Conservation (phyloP, 2,797 vertebrate species). For the Luscinia luscinia region DNA sequence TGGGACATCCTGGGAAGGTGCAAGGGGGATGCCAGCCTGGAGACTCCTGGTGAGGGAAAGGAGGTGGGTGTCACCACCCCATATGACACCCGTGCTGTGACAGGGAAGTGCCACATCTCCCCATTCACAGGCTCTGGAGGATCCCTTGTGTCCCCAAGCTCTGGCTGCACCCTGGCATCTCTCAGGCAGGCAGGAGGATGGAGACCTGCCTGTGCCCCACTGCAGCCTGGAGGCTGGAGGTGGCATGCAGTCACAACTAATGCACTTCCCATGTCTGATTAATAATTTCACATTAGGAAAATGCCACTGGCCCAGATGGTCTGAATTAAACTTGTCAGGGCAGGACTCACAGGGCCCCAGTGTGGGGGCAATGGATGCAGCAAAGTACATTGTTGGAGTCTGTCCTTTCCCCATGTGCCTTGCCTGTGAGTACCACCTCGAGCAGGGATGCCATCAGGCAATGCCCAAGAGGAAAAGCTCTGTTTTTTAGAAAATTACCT, state of each 20-base stretch:
- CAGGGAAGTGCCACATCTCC: not conserved
- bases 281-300: constrained; percentile 22
- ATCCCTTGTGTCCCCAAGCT: rapidly evolving
- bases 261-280: constrained; percentile 17
- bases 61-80: not conserved
- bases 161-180: not conserved
- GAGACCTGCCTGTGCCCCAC: not conserved
- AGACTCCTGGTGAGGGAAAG: not conserved
- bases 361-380: rapidly evolving
- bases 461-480: not conserved
- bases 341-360: not conserved
- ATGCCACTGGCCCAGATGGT: not conserved
- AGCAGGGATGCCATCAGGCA: not conserved
- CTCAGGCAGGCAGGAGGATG: rapidly evolving
- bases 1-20: not conserved
- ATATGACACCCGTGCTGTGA: rapidly evolving
- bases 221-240: not conserved
- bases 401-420: not conserved
- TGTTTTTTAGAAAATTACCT: not conserved
- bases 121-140: rapidly evolving
- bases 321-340: not conserved
- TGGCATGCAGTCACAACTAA: not conserved
- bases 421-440: not conserved
- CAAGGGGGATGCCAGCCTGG: not conserved
- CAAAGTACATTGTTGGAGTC: rapidly evolving